These are phyloP conservation scores for Paguma larvata DNA, from an alignment of 2,797 vertebrate genomes.

Conservation along the genomic window DNA sequence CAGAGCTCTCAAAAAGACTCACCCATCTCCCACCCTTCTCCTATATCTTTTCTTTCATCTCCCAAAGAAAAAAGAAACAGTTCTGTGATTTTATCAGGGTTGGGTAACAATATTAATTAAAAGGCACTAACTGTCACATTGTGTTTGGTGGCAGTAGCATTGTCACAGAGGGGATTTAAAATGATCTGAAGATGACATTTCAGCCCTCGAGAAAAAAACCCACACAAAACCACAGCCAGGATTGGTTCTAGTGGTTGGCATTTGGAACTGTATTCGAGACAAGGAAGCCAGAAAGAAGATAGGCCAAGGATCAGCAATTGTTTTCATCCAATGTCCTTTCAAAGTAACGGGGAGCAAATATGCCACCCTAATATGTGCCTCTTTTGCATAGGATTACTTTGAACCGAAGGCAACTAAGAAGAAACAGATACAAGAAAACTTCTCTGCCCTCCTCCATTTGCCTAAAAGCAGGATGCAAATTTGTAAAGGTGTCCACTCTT, in stretches of 20 bases:
- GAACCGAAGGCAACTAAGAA: conserved; percentile 2
- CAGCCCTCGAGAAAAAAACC: background rate
- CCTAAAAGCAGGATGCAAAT: background rate
- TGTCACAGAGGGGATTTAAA: background rate
- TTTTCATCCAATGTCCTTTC: background rate
- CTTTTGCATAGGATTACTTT: background rate
- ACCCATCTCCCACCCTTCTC: background rate
- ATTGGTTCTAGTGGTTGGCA: background rate
- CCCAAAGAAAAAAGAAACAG: background rate
- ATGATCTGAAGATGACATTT: background rate
- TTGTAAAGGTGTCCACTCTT: background rate
- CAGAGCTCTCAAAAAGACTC: background rate
- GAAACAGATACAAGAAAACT: background rate
- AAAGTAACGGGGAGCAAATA: background rate
- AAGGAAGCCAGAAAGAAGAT: background rate
- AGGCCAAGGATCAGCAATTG: background rate
- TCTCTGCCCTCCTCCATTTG: background rate
- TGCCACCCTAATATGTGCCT: background rate
- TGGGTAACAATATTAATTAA: conserved; percentile 10
- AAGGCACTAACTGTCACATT: background rate
- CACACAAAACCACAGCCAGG: background rate
- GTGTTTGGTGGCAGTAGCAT: background rate
- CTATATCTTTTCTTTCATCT: background rate
- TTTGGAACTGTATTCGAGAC: background rate
- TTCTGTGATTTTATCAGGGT: background rate